Evolutionary conservation across 2,888 invertebrate species (phyloP), one percentile per base, ranked within the genome.

Genomic region (Tortricodes alternella): DNA sequence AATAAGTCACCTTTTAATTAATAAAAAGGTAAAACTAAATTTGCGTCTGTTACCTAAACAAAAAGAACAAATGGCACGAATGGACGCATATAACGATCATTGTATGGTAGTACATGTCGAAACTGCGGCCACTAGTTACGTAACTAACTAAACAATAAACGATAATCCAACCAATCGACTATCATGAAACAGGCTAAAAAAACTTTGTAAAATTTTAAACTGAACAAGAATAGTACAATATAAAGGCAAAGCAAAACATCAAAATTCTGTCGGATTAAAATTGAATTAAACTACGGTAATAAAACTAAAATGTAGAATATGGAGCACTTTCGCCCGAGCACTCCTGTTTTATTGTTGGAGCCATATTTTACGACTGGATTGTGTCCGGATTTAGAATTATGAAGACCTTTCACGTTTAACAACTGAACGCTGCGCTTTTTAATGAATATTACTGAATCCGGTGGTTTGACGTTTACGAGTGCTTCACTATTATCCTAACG

Each of bases 271-370:
- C 64, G 73, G 73, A 77, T 79, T 75, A 71, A 64, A 71, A 76
- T 74, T 79, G 39, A 83, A 85, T 85, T 85, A 84, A 82, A 76
- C 77, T 68, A 66, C 60, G 60, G 73, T 69, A 74, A 82, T 87
- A 86, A 87, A 85, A 86, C 75, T 72, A 74, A 76, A 73, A 82
- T 77, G 80, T 76, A 80, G 79, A 85, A 82, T 85, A 85, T 80
- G 78, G 76, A 77, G 76, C 83, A 85, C 87, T 86, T 85, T 85
- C 74, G 84, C 80, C 78, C 76, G 75, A 81, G 76, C 89, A 89
- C 89, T 89, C 82, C 83, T 85, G 87, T 89, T 90, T 90, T 89
- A 90, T 89, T 89, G 89, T 90, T 86, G 85, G 82, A 81, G 87
- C 86, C 80, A 89, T 89, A 89, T 86, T 90, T 90, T 90, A 89